Evolutionary conservation across 2,113 vertebrate species (phyloP).

Genomic region (Aramus guarauna): DNA sequence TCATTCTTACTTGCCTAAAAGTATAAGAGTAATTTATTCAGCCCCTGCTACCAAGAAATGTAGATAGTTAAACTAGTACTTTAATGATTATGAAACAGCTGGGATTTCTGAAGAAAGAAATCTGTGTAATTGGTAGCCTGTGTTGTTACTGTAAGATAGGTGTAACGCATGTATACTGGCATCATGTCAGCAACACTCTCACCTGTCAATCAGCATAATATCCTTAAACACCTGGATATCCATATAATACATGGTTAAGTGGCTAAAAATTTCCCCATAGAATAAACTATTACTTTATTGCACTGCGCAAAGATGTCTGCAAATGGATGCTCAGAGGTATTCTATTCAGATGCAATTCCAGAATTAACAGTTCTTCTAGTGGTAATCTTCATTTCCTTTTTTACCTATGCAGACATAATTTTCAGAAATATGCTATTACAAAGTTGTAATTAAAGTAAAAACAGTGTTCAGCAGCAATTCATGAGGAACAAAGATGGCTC

Average conservation of each 20-base stretch:
- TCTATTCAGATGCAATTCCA: not conserved
- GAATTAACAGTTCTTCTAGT: not conserved
- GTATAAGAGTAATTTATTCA: not conserved
- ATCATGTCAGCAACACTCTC: not conserved
- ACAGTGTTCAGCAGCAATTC: not conserved
- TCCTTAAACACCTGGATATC: not conserved
- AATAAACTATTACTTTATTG: not conserved
- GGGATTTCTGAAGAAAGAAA: not conserved
- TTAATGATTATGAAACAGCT: not conserved
- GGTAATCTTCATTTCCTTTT: not conserved
- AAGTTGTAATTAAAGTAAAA: not conserved
- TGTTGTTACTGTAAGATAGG: not conserved
- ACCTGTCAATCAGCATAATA: constrained; percentile 1
- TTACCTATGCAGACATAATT: not conserved
- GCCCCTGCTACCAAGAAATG: not conserved
- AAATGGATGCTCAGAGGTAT: not conserved
- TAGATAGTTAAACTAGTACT: not conserved
- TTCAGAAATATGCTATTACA: not conserved
- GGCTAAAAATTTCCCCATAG: not conserved
- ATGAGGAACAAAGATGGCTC: not conserved
- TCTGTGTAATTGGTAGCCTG: not conserved
- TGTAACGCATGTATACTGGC: not conserved
- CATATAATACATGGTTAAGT: not conserved
- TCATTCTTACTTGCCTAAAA: not conserved
- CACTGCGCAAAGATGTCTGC: not conserved